Evolutionary conservation across 30 jellyfish, hydroid and myxozoan genomes (phyloP).

Genomic region (Sanderia malayensis): DNA sequence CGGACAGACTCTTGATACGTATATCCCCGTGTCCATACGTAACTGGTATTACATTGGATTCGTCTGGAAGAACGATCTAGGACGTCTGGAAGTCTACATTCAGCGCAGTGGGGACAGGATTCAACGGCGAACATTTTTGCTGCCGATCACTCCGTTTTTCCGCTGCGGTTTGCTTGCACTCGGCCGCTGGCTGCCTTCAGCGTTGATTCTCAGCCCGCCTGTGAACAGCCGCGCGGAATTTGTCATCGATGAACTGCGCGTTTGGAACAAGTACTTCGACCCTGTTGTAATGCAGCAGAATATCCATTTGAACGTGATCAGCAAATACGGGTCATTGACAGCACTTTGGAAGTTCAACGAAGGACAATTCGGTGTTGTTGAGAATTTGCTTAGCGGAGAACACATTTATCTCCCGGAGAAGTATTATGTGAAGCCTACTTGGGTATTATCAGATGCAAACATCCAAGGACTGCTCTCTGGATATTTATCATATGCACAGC

Average conservation of each 20-base stretch:
- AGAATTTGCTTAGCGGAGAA: constrained; percentile 16
- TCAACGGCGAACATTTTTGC: constrained; percentile 36
- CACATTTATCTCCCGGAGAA: constrained; percentile 41
- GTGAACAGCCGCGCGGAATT: constrained; percentile 13
- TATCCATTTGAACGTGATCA: constrained; percentile 26
- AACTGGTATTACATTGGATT: constrained; percentile 40
- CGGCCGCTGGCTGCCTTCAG: constrained; percentile 53
- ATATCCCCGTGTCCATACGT: neutral
- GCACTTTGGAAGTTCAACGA: constrained; percentile 57
- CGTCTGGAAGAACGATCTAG: constrained; percentile 24
- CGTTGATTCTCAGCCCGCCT: constrained; percentile 31
- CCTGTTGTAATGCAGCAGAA: constrained; percentile 54
- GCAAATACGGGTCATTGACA: constrained; percentile 22
- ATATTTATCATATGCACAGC: neutral
- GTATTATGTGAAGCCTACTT: constrained; percentile 24
- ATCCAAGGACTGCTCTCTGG: neutral
- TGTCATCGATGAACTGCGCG: constrained; percentile 36
- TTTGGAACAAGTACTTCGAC: constrained; percentile 45
- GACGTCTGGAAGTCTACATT: constrained; percentile 33
- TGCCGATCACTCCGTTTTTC: constrained; percentile 11
- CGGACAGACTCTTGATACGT: constrained; percentile 26
- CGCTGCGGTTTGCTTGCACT: constrained; percentile 48
- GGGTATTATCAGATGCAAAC: constrained; percentile 41
- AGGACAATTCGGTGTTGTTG: constrained; percentile 21
- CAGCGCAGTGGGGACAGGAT: neutral